A percentile compares a stretch with the other conserved stretches of the same genome.
phyloP scores from a whole-genome alignment of 2,888 invertebrate species.

The Mesorhabditis sp. region DNA sequence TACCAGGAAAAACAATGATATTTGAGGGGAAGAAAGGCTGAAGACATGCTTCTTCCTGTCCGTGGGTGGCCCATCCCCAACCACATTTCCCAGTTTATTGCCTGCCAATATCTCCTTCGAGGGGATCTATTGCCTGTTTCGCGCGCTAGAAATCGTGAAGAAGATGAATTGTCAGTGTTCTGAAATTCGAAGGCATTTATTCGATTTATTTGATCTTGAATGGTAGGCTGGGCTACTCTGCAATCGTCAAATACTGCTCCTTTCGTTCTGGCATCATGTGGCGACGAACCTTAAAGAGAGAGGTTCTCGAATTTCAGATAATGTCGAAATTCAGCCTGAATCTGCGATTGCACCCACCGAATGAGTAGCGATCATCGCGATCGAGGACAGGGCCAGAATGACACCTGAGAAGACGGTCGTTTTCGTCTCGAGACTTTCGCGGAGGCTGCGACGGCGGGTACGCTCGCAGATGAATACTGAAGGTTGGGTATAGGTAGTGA shows the following conservation, averaged over 20 bases:
- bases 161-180: no score
- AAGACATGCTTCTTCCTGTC: no score
- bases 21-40: no score
- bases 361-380: conserved; percentile 43
- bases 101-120: no score
- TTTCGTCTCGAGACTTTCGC: conserved; percentile 45
- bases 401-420: conserved; percentile 50
- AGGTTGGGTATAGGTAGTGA: conserved; percentile 14
- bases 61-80: no score
- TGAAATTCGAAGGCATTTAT: no score
- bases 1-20: no score
- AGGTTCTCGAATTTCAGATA: no score
- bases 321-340: neutral
- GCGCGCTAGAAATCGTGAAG: no score
- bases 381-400: conserved; percentile 44
- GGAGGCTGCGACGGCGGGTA: conserved; percentile 46
- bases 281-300: conserved; percentile 21
- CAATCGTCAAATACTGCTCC: conserved; percentile 15
- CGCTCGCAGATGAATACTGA: conserved; percentile 51
- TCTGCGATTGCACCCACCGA: conserved; percentile 9
- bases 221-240: neutral
- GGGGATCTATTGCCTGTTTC: no score
- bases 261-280: conserved; percentile 45
- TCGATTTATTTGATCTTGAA: no score
- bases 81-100: no score